These are phyloP conservation scores for Cerastoderma edule DNA, from an alignment of 2,888 invertebrate species.

Conservation along the genomic window DNA sequence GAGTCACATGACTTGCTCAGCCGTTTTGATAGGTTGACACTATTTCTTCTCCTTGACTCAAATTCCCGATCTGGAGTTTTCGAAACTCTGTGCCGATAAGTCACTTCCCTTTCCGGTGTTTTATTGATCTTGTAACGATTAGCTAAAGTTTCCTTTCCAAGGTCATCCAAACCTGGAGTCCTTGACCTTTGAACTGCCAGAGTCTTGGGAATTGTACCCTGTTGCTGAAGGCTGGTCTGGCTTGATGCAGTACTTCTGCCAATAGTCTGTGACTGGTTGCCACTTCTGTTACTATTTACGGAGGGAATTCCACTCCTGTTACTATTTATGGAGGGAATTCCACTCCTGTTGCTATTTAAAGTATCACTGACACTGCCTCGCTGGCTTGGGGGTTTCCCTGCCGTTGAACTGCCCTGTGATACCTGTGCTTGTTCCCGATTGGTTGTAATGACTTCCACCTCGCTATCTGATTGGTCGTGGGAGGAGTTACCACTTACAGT, in stretches of 20 bases:
- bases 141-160: conserved; percentile 49
- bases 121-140: conserved; percentile 48
- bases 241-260: not conserved
- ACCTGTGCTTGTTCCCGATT: conserved; percentile 17
- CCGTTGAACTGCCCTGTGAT: not conserved
- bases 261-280: not conserved
- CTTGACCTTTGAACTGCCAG: conserved; percentile 38
- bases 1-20: conserved; percentile 66
- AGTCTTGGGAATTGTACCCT: not conserved
- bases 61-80: conserved; percentile 51
- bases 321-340: not conserved
- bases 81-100: conserved; percentile 38
- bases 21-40: conserved; percentile 44
- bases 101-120: conserved; percentile 49
- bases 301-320: not conserved
- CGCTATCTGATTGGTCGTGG: conserved; percentile 64
- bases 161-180: conserved; percentile 44
- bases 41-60: conserved; percentile 42
- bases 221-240: conserved; percentile 4
- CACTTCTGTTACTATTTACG: conserved; percentile 22
- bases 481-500: conserved; percentile 73
- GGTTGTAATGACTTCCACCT: conserved; percentile 47
- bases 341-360: conserved; percentile 29
- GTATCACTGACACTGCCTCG: conserved; percentile 7
- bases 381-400: not conserved